Base-by-base conservation (phyloP, 2,113 vertebrate genomes). In the Oceanodroma tethys region DNA sequence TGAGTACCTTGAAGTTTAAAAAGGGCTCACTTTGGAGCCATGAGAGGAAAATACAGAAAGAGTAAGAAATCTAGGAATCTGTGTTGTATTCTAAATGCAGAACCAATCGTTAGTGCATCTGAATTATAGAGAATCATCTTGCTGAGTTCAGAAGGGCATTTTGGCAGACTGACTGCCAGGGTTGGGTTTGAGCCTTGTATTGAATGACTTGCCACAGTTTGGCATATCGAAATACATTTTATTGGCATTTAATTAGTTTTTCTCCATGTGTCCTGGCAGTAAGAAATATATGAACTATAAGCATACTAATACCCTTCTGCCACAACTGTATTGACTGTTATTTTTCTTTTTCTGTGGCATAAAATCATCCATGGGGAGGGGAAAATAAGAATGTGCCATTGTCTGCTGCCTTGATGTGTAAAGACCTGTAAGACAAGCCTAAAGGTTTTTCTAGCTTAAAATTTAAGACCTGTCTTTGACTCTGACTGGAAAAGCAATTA, bases 401-500 rank as follows among this genome's bases (percentile, higher is more conserved):
- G 92, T 91, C 66, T n/a, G 14, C 74, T 94, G 79, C 75, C 70
- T 74, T 83, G 60, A 59, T 75, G 62, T 91, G 65, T 93, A 62
- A 96, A 94, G 62, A 94, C 50, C 62, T 88, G 85, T 40, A 78
- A 81, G 95, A 91, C 62, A 84, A 90, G 45, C 76, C 73, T 91
- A 22, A 66, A 95, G 94, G n/a, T n/a, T 96, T 96, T 95, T 72
- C 27, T 68, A 11, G 56, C 81, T 79, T 65, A 68, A 93, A 95
- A 85, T 95, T 91, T 88, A 93, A 89, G 86, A 93, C 91, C 66
- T 82, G 40, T 67, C 83, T 92, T 92, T 97, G 84, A 93, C 60
- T 90, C 74, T 93, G 75, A 59, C 76, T 96, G 84, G 86, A 94
- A 96, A 96, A 96, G 81, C 89, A 94, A 95, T 97, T 89, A 96